Evolutionary conservation across 2,113 vertebrate genomes (phyloP), one percentile per base, ranked within the genome.

Genomic region (Murina feae): DNA sequence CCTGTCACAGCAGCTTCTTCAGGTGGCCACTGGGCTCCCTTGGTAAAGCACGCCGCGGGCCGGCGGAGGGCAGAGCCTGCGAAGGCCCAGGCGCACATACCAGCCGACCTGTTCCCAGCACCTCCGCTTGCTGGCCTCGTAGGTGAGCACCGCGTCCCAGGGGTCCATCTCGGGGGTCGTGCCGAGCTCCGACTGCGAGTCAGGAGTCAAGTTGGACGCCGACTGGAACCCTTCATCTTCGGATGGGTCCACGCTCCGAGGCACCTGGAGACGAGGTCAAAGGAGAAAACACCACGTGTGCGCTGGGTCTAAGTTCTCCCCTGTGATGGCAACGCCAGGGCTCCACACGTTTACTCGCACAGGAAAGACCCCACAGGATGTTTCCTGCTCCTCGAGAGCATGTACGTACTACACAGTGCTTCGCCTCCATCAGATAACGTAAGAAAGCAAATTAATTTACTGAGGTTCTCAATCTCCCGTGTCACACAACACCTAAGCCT

Each of bases 211-310:
- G 95, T 99, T 99, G 75, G 99, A 99, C 10, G 99, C 98, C 0
- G 99, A 99, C 97, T 99, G 99, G 98, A 99, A 99, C 25, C 99
- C 99, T 95, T 99, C 99, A 85, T 99, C 99, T 93, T 99, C 99
- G 47, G 99, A 99, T 97, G 99, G 99, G 97, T 99, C 99, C 92
- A 99, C 98, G 88, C 98, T 98, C 83, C 98, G 98, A 17, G 99
- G 99, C 93, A 99, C 99, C 99, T 99, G 96, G n/a, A 84, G 69
- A 66, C 28, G 78, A 74, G 35, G 79, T 21, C 47, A 92, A 65
- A 86, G 44, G 32, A 44, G 9, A 7, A 49, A 21, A 14, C 37
- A 32, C 17, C 25, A 42, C 1, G 1, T 16, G 2, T 4, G 51
- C n/a, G 47, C 30, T 28, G 16, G 20, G 44, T 39, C 23, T 39